Evolutionary conservation across 2,113 vertebrate genomes (phyloP).

Genomic region (Gobio gobio): DNA sequence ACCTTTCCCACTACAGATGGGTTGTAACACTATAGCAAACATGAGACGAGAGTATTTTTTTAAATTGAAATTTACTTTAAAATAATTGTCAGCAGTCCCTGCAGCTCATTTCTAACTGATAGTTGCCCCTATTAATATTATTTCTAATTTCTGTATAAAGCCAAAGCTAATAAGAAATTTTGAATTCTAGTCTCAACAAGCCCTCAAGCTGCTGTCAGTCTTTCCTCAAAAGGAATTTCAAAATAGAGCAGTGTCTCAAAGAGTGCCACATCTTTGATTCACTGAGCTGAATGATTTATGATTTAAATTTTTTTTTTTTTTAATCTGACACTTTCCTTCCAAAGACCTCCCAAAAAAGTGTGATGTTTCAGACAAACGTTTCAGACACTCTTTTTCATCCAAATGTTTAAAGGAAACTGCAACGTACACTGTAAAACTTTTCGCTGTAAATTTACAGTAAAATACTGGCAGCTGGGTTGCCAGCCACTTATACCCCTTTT

Average conservation of each 20-base stretch:
- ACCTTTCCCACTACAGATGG: neutral
- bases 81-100: neutral
- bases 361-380: neutral
- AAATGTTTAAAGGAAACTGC: neutral
- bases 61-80: neutral
- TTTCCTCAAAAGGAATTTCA: slow-evolving; percentile 14
- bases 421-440: no score
- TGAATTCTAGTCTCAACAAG: neutral
- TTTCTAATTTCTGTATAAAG: neutral
- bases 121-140: neutral
- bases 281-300: slow-evolving; percentile 38
- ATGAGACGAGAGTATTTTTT: no score
- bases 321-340: neutral
- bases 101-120: neutral
- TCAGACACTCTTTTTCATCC: neutral
- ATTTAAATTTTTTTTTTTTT: slow-evolving; percentile 32
- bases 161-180: neutral
- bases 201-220: slow-evolving; percentile 6
- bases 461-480: no score
- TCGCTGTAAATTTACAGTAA: no score
- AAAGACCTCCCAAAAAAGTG: neutral
- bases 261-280: slow-evolving; percentile 23
- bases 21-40: neutral
- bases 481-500: no score
- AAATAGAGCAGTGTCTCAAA: slow-evolving; percentile 24